Evolutionary conservation across 2,113 vertebrate species (phyloP), one percentile per base, ranked within the genome.

Genomic region (Pachycephala philippinensis): DNA sequence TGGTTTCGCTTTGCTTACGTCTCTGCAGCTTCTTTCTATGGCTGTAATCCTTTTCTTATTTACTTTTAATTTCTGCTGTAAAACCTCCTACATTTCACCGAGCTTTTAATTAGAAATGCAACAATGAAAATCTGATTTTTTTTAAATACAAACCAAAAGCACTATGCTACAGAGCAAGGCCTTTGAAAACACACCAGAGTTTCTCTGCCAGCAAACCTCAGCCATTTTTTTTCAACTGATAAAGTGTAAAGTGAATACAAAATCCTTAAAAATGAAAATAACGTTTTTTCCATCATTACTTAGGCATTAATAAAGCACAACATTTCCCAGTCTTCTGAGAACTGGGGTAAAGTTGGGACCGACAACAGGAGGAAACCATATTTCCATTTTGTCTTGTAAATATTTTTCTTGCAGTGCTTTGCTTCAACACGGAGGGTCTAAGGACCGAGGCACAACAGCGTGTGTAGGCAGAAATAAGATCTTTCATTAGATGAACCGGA

Each of bases 331-430:
- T 47, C 30, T 56, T 49, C 68, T 63, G 78, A 93, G 75, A 90
- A 93, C 33, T 23, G 21, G 47, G 15, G 17, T 45, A 83, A 79
- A 57, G 66, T 13, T 92, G 64, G 64, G 60, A 52, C 49, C 0
- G 2, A 86, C 61, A 94, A 53, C 47, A 74, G 69, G 52, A 94
- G 50, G 87, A 96, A 96, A 94, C 79, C 30, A 3, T 50, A 88
- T 81, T 93, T 89, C 80, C 59, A 90, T 75, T 93, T 87, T 24
- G 22, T 84, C 84, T 66, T 2, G 2, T 85, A 86, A 92, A 81
- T 81, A 88, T 93, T 94, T 90, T 90, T 89, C 87, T 81, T 88
- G 39, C 68, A 74, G 68, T 28, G 59, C 33, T 59, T 87, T 90
- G 21, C 84, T 84, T 70, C 64, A 81, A 39, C 86, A 66, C 15